Conservation (phyloP, 2,888 invertebrate genomes). For the Diarsia mendica region DNA sequence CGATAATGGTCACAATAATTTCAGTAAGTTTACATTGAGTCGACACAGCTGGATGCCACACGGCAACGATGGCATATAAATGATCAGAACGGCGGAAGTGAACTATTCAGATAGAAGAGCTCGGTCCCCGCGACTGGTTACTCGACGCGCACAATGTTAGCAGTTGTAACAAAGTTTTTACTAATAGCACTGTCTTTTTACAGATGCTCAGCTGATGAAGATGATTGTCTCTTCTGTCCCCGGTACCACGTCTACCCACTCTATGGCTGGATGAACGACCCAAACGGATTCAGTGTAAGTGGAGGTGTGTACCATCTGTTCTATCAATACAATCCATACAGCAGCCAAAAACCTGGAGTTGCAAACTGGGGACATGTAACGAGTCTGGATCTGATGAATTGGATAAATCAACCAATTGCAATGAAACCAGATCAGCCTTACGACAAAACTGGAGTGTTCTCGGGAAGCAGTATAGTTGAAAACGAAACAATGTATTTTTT, state of each 20-base stretch:
- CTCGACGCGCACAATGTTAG: conserved; percentile 40
- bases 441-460: conserved; percentile 84
- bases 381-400: conserved; percentile 84
- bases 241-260: conserved; percentile 80
- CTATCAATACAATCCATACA: conserved; percentile 86
- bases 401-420: conserved; percentile 86
- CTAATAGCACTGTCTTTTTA: conserved; percentile 66
- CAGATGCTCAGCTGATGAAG: conserved; percentile 55
- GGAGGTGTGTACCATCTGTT: conserved; percentile 85
- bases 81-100: conserved; percentile 46
- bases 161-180: conserved; percentile 61
- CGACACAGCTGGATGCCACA: conserved; percentile 49
- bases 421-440: conserved; percentile 83
- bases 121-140: conserved; percentile 31
- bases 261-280: conserved; percentile 89
- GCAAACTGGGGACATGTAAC: conserved; percentile 89
- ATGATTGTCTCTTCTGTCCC: conserved; percentile 74
- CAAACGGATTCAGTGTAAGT: conserved; percentile 87
- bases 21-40: conserved; percentile 22
- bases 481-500: conserved; percentile 77
- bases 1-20: conserved; percentile 39
- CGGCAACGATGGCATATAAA: conserved; percentile 67
- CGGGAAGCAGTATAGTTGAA: conserved; percentile 85
- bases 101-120: conserved; percentile 59
- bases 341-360: conserved; percentile 76